phyloP scores from a whole-genome alignment of 1,140 invertebrate species.

The Lordiphosa clarofinis region DNA sequence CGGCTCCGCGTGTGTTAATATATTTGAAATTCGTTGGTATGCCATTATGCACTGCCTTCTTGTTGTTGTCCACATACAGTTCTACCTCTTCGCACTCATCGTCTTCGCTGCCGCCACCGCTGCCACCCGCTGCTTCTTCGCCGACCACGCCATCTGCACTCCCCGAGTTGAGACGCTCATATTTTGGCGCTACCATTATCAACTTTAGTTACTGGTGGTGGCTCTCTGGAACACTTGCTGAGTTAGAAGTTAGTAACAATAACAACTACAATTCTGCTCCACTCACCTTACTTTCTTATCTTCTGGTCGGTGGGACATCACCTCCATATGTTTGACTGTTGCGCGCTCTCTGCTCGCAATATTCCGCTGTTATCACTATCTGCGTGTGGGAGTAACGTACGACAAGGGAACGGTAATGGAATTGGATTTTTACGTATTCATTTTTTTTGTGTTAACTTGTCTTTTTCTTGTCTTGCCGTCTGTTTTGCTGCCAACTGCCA shows the following conservation, averaged over 20 bases:
- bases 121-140: slow-evolving; percentile 14
- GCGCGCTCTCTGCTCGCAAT: not conserved
- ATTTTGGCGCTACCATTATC: slow-evolving; percentile 66
- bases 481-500: slow-evolving; percentile 13
- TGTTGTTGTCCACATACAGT: slow-evolving; percentile 37
- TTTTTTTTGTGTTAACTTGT: slow-evolving; percentile 25
- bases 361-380: not conserved
- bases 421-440: slow-evolving; percentile 34
- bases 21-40: slow-evolving; percentile 55
- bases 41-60: slow-evolving; percentile 13
- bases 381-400: not conserved
- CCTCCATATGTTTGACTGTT: slow-evolving; percentile 8
- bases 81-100: slow-evolving; percentile 65
- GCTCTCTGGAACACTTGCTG: slow-evolving; percentile 16
- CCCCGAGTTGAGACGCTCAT: slow-evolving; percentile 54
- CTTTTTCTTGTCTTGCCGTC: slow-evolving; percentile 22
- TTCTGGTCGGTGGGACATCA: not conserved
- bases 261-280: not conserved
- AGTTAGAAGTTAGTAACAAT: slow-evolving; percentile 20
- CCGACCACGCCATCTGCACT: slow-evolving; percentile 7
- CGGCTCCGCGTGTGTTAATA: slow-evolving; percentile 25
- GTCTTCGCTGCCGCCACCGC: slow-evolving; percentile 35
- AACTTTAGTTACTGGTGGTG: slow-evolving; percentile 1
- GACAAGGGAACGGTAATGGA: slow-evolving; percentile 1
- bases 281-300: slow-evolving; percentile 13